These are phyloP conservation scores for Anneissia japonica DNA, from an alignment of 35 echinoderm and acorn worm genomes.

Conservation along the genomic window DNA sequence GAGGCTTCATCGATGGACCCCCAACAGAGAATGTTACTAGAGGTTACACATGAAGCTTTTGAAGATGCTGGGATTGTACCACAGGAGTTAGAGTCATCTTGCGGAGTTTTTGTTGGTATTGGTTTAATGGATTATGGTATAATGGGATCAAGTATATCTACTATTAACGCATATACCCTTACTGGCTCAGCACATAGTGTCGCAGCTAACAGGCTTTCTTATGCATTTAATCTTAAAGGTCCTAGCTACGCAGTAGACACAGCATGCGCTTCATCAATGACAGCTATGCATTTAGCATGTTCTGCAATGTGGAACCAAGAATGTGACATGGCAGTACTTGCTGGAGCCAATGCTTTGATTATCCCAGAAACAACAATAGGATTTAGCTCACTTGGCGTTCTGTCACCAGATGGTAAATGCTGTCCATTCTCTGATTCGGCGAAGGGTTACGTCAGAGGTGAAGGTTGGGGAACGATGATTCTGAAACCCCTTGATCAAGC, in stretches of 20 bases:
- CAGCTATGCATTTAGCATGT: slow-evolving; percentile 86
- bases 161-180: slow-evolving; percentile 70
- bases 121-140: slow-evolving; percentile 80
- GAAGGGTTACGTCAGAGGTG: slow-evolving; percentile 85
- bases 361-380: slow-evolving; percentile 71
- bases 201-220: slow-evolving; percentile 77
- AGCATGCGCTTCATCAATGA: slow-evolving; percentile 73
- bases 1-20: slow-evolving; percentile 80
- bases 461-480: slow-evolving; percentile 82
- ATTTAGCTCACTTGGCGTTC: slow-evolving; percentile 70
- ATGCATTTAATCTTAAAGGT: slow-evolving; percentile 74
- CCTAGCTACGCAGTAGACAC: slow-evolving; percentile 76
- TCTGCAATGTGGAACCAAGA: slow-evolving; percentile 60
- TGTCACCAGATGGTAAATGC: slow-evolving; percentile 75
- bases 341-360: slow-evolving; percentile 48
- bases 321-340: slow-evolving; percentile 64
- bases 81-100: slow-evolving; percentile 19
- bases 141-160: slow-evolving; percentile 46
- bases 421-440: slow-evolving; percentile 80
- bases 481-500: slow-evolving; percentile 72
- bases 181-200: slow-evolving; percentile 78
- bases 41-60: slow-evolving; percentile 79
- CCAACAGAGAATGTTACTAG: slow-evolving; percentile 72
- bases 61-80: slow-evolving; percentile 78
- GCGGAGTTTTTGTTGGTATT: slow-evolving; percentile 76